Evolutionary conservation across 2,888 invertebrate species (phyloP), one percentile per base, ranked within the genome.

Genomic region (Onchidella celtica): DNA sequence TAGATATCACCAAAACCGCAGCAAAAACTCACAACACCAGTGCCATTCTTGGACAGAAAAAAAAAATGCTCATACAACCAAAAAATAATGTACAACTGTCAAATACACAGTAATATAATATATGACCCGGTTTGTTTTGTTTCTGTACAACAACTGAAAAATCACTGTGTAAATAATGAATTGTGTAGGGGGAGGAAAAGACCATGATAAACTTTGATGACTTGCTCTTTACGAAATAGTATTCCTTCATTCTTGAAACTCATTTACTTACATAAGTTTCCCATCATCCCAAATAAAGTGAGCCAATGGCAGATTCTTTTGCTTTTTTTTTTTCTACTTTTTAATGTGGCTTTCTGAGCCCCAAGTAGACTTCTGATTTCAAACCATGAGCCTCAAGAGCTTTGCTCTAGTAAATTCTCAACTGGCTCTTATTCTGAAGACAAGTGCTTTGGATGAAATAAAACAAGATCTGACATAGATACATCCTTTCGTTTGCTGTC

Each of bases 1-100:
- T 74, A 74, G 73, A 61, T 74, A 74, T 74, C 61, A 61, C 73
- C 3, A 59, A 61, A 59, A 3, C 9, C 24, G n/a, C 36, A 47
- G 6, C 6, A 47, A 47, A 47, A 47, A 47, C 17, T 11, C 47
- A 47, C 47, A 47, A n/a, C n/a, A n/a, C n/a, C n/a, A 59, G 57
- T 72, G 72, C 72, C 32, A 57, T 72, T 29, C 17, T 32, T 59
- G 32, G 24, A 72, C 55, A 17, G 6, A 11, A 11, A 47, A 6
- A 17, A 11, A 47, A 11, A 47, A 6, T 47, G 47, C 47, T 47
- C 47, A 47, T 47, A 72, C 38, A 55, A 32, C 32, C 34, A 3
- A 24, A 17, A 57, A 59, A 72, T 32, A 11, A 55, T 57, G 32
- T 32, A 11, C 24, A 47, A 17, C 47, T 11, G 6, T n/a, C 21